Conservation (phyloP, 2,888 invertebrate genomes). For the Desoria tigrina region DNA sequence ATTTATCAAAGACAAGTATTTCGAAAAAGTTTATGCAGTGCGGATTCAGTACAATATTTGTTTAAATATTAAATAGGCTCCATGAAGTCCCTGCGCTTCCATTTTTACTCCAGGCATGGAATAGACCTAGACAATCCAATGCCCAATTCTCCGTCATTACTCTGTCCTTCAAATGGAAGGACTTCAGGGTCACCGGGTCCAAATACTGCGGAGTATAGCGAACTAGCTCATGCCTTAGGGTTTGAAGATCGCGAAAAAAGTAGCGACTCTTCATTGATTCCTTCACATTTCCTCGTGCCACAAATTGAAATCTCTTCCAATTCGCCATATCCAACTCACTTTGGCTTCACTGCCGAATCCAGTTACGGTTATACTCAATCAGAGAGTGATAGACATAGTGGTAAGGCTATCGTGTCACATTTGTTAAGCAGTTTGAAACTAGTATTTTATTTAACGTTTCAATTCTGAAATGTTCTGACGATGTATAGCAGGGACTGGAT, state of each 20-base stretch:
- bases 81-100: conserved; percentile 85
- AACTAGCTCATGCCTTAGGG: conserved; percentile 53
- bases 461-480: background rate
- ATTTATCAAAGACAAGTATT: no score
- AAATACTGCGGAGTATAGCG: conserved; percentile 51
- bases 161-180: conserved; percentile 43
- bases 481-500: conserved; percentile 59
- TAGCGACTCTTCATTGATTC: conserved; percentile 59
- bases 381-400: conserved; percentile 28
- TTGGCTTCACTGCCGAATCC: conserved; percentile 51
- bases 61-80: conserved; percentile 64
- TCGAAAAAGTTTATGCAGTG: no score
- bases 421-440: background rate
- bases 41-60: no score
- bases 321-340: conserved; percentile 52
- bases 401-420: background rate
- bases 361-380: conserved; percentile 49
- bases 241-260: conserved; percentile 54
- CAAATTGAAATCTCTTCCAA: conserved; percentile 79
- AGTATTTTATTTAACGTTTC: conserved; percentile 1
- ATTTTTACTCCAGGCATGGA: conserved; percentile 87
- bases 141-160: conserved; percentile 58
- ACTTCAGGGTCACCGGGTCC: conserved; percentile 38
- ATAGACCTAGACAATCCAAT: conserved; percentile 88
- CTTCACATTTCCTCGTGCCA: conserved; percentile 81